Evolutionary conservation across 2,113 vertebrate genomes (phyloP).

Genomic region (Numenius arquata): DNA sequence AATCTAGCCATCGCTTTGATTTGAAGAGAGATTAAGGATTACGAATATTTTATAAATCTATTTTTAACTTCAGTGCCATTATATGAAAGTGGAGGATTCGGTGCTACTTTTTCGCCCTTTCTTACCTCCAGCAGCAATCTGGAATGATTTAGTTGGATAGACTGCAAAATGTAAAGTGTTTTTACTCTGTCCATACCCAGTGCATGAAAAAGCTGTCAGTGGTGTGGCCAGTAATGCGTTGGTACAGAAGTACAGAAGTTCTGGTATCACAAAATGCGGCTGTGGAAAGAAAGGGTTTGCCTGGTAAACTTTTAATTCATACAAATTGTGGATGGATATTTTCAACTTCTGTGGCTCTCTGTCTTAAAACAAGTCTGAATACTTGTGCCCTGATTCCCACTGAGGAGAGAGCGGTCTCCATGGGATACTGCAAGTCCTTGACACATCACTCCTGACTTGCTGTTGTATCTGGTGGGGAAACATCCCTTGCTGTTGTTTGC

Average conservation of each 20-base stretch:
- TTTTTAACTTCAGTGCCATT: not conserved
- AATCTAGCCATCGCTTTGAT: not conserved
- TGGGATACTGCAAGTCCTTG: not conserved
- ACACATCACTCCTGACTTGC: not conserved
- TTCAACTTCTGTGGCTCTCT: not conserved
- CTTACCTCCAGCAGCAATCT: not conserved
- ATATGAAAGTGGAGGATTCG: not conserved
- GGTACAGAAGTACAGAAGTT: not conserved
- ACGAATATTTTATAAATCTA: not conserved
- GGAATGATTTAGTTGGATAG: not conserved
- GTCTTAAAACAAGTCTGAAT: not conserved
- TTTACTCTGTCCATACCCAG: not conserved
- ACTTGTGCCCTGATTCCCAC: not conserved
- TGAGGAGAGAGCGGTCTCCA: not conserved
- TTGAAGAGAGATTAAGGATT: constrained; percentile 16
- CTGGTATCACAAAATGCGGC: not conserved
- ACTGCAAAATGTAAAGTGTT: not conserved
- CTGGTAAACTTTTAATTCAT: not conserved
- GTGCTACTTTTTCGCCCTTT: not conserved
- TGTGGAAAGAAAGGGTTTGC: not conserved
- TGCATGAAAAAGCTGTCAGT: not conserved
- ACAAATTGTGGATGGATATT: not conserved
- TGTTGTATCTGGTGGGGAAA: not conserved
- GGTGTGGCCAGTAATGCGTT: not conserved
- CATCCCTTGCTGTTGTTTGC: not conserved